Evolutionary conservation across 1,140 invertebrate genomes (phyloP), one percentile per base, ranked within the genome.

Genomic region (Dreissena polymorpha): DNA sequence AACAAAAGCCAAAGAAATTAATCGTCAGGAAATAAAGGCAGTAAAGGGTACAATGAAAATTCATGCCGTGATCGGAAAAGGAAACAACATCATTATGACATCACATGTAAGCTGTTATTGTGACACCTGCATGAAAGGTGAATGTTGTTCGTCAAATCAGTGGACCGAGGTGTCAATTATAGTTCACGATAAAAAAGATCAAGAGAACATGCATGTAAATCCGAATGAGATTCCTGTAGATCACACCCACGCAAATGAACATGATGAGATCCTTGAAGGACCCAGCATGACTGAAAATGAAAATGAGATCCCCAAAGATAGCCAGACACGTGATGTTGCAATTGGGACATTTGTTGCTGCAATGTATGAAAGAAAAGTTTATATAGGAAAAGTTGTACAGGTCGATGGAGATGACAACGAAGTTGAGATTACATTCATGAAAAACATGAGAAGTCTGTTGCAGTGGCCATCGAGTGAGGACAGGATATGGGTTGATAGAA

Each of bases 1-100:
- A 64, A 21, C 25, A n/a, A 75, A 79, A 68, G 50, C 69, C 29
- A 75, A 67, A 39, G 76, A 74, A 21, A 13, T 69, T 14, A 65
- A 16, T 68, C 7, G 10, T 12, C 53, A 13, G 7, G 25, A 79
- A 7, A 21, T 71, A 6, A 85, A 74, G 39, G 49, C 84, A 18
- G 49, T 85, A 13, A 82, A 70, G 50, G 78, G 83, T 14, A 84
- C 76, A 21, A 82, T 85, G 72, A 86, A 86, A 25, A n/a, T 86
- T 18, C 85, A 86, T 70, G 70, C 81, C 12, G 85, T 86, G 10
- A 64, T 71, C 29, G 79, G 85, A 55, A 74, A 60, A 25, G 80
- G 85, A n/a, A 23, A 53, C 13, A 76, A 70, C 53, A 68, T 7
- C 16, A 75, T 83, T 57, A 14, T 75, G 18, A 53, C 49, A 23